Evolutionary conservation across 2,113 vertebrate species (phyloP).

Genomic region (Charadrius vociferus): DNA sequence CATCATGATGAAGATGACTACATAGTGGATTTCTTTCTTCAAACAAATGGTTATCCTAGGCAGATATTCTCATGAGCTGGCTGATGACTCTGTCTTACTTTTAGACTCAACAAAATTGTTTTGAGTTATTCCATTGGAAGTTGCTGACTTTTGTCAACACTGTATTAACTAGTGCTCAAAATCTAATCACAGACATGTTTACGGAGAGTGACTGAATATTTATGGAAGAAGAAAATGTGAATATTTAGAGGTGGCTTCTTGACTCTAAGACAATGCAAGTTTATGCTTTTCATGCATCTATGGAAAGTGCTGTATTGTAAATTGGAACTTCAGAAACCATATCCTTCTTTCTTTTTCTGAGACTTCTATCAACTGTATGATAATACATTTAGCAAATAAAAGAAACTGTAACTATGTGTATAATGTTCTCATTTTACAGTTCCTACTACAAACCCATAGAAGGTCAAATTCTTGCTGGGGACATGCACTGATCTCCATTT

Average conservation of each 20-base stretch:
- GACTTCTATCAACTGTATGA: background rate
- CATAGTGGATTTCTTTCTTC: background rate
- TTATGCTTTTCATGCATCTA: background rate
- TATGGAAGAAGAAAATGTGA: background rate
- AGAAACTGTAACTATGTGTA: background rate
- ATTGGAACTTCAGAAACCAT: background rate
- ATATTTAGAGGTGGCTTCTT: background rate
- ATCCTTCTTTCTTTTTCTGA: background rate
- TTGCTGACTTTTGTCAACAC: background rate
- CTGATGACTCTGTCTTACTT: background rate
- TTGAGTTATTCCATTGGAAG: background rate
- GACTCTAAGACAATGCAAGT: background rate
- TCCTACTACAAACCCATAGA: background rate
- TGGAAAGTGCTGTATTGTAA: background rate
- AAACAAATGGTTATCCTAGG: background rate
- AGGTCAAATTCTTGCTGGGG: background rate
- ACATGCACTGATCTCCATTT: background rate
- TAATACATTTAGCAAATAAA: background rate
- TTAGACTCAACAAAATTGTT: background rate
- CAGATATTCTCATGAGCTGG: background rate
- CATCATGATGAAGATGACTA: background rate
- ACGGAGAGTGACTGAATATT: background rate
- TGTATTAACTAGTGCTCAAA: background rate
- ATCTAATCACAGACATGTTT: background rate
- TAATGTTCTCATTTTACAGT: background rate